Base-by-base conservation (phyloP, 2,888 invertebrate species). In the Acronicta leporina region DNA sequence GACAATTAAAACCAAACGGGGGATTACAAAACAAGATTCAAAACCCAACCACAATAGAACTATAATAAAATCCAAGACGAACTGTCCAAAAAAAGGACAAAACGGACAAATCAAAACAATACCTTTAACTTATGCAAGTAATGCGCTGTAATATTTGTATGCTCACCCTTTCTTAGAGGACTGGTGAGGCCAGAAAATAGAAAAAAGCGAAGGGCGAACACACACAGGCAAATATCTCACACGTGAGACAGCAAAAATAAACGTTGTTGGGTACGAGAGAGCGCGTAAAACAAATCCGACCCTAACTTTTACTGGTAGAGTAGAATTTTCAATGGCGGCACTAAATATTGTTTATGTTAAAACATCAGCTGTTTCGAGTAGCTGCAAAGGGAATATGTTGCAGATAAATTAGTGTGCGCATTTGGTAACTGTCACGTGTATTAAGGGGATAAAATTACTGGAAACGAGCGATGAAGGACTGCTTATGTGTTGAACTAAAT, bases 341-440 rank as follows among this genome's bases (percentile, higher is more conserved):
- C 49, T 48, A 63, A 59, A 61, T 74, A 72, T 77, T 77, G 81
- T 77, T 79, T 80, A 77, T 79, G 82, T 80, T 83, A 77, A 73
- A 79, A 81, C 72, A 85, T 85, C 85, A 85, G 85, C 85, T 85
- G 85, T 85, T 84, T 84, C 74, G 77, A 78, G 74, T 79, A 71
- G 74, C 77, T 75, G 73, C 79, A 75, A 70, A 75, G 73, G 79
- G 81, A 79, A 77, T 79, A 80, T 79, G 77, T 79, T 77, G 73
- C 75, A 75, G 81, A 82, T 83, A 84, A 82, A 82, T 81, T 79
- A 80, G 75, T 77, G 77, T 73, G 79, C 83, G 75, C 81, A 82
- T 83, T 84, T 83, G 79, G 78, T 77, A 75, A 76, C 76, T 76
- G 77, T 77, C 77, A 69, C 56, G 63, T 64, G 57, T 77, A 69